phyloP scores from a whole-genome alignment of 2,113 vertebrate genomes.

The Leucopsar rothschildi region DNA sequence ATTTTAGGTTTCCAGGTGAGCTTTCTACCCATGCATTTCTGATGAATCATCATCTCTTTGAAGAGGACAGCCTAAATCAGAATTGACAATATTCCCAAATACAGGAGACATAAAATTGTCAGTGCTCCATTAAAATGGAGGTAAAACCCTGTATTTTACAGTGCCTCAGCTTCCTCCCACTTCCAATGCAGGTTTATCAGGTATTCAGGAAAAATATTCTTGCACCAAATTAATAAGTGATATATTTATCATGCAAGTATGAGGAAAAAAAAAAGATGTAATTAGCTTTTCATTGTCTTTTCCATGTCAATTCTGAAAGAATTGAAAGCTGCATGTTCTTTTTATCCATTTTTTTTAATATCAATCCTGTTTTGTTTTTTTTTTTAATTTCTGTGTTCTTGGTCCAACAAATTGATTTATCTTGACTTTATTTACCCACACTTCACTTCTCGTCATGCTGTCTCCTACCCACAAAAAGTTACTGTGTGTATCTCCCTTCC shows the following conservation, averaged over 20 bases:
- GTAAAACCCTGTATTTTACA: neutral
- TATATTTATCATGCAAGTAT: neutral
- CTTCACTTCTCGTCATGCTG: neutral
- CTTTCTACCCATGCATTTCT: neutral
- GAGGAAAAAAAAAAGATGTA: neutral
- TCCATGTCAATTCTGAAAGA: neutral
- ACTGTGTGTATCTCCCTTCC: neutral
- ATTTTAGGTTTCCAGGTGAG: neutral
- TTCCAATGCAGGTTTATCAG: rapidly evolving
- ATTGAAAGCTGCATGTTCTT: rapidly evolving
- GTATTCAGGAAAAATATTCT: neutral
- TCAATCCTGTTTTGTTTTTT: neutral
- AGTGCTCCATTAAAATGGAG: neutral
- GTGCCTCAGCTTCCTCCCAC: neutral
- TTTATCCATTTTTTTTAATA: neutral
- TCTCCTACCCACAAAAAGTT: neutral
- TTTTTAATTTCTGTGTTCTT: neutral
- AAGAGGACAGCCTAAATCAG: neutral
- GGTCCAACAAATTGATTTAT: neutral
- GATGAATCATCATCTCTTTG: neutral
- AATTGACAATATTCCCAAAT: neutral
- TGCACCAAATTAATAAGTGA: neutral
- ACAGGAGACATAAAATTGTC: neutral
- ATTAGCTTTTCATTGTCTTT: neutral
- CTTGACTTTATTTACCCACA: neutral